phyloP scores from a whole-genome alignment of 2,888 invertebrate genomes.

The Ophioninae sp. region DNA sequence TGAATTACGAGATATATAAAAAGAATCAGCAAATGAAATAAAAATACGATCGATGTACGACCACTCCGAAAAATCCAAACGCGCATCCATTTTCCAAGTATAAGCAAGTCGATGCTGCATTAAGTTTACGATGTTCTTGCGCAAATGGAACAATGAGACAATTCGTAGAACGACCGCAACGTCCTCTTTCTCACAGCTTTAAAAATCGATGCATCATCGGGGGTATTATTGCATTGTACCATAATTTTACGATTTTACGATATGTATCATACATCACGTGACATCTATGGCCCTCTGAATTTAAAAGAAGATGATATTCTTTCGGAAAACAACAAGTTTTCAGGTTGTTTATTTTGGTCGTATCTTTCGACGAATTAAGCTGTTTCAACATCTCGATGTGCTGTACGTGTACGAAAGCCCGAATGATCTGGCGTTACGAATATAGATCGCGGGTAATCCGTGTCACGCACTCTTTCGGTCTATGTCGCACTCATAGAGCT shows the following conservation, averaged over 20 bases:
- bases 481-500: constrained; percentile 7
- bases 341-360: constrained; percentile 24
- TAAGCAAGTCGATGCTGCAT: neutral
- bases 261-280: constrained; percentile 2
- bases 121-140: neutral
- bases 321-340: neutral
- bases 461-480: constrained; percentile 50
- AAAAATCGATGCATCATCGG: constrained; percentile 33
- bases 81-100: neutral
- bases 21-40: neutral
- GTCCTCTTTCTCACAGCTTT: constrained; percentile 20
- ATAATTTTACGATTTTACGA: constrained; percentile 20
- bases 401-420: constrained; percentile 29
- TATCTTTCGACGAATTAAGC: constrained; percentile 54
- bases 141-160: constrained; percentile 1
- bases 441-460: constrained; percentile 65
- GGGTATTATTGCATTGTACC: constrained; percentile 21
- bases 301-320: constrained; percentile 10
- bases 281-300: neutral
- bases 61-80: neutral
- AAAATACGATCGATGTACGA: neutral
- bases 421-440: constrained; percentile 63
- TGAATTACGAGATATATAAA: neutral
- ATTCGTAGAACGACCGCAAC: constrained; percentile 33
- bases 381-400: constrained; percentile 55